Evolutionary conservation across 2,888 invertebrate species (phyloP), one percentile per base, ranked within the genome.

Genomic region (Rhagonycha fulva): DNA sequence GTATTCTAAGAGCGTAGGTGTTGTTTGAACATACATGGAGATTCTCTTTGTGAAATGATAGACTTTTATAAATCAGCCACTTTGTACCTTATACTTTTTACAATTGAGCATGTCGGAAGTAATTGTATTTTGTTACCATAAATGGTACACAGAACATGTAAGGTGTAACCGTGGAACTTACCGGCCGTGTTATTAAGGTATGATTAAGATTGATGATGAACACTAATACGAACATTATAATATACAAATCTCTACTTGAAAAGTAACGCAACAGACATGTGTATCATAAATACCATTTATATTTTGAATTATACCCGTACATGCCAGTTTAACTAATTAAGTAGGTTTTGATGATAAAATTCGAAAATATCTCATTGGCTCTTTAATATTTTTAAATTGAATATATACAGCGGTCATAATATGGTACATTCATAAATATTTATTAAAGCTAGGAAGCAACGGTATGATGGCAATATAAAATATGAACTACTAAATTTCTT

Each of bases 151-250:
- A 70, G 71, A 67, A 26, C 30, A 19, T 72, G 70, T 70, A 76
- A 76, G 73, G 73, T 74, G 73, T 72, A 76, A 73, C 73, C 73
- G 76, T 74, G 76, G 70, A 76, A 73, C 73, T 76, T 76, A 74
- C 70, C 62, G 68, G 70, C 74, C 67, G 19, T 71, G 67, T 71
- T 69, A 76, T 76, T 76, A 76, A 74, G 76, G 30, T 62, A 62
- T 76, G 76, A 76, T 76, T 73, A 76, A 76, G 76, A 76, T 76
- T 76, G 76, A 76, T 76, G 71, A 47, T 47, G 47, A n/a, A 47
- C 47, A 47, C 47, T 47, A 47, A 47, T 47, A 47, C 47, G 47
- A n/a, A 47, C 47, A 47, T 47, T 47, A 47, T 47, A 47, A 47
- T 47, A 47, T 47, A 47, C 47, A 47, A 47, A 47, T 47, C 47